Base-by-base conservation (phyloP, 1,140 invertebrate species). In the Drosophila ohnishii region DNA sequence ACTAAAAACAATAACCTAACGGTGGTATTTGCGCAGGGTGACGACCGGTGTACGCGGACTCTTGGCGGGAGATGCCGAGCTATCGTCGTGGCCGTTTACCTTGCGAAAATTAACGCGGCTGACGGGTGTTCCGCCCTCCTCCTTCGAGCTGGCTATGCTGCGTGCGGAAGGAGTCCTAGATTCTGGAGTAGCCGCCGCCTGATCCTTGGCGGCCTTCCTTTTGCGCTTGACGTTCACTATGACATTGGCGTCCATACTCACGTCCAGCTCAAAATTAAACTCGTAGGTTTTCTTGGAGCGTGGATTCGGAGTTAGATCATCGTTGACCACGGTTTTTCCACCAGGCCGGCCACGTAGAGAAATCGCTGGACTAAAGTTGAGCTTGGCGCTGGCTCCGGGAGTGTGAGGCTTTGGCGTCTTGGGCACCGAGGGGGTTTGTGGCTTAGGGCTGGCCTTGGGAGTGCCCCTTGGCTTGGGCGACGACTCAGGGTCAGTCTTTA, bases 221-320 rank as follows among this genome's bases (percentile, higher is more conserved):
- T 92, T 92, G 7, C 91, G 90, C 64, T 91, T 91, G 0, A 92
- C 91, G 40, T 91, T 92, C 5, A 92, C 87, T 50, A 92, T 78
- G n/a, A 92, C 89, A 69, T 92, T 90, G 11, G 91, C 90, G 74
- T 92, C 91, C 78, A 92, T 78, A 44, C 90, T 91, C 9, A 92
- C 90, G 59, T 92, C 90, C 10, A 92, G 48, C 65, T 91, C 89
- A 50, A 92, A 90, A 67, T 92, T 92, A 5, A 92, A 90, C 45
- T 92, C 89, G 59, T 91, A 91, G 0, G 90, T 92, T 61, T 92
- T 92, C 3, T 84, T 81, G 11, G 86, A 76, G 16, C 79, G 79
- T 16, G 78, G 74, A 40, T 91, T 83, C 8, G 90, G 90, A 0
- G 90, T 91, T 7, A 91, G 58, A 44, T 80, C 76, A 47, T 91